Conservation (phyloP, 2,113 vertebrate species). For the Sphyrna mokarran region DNA sequence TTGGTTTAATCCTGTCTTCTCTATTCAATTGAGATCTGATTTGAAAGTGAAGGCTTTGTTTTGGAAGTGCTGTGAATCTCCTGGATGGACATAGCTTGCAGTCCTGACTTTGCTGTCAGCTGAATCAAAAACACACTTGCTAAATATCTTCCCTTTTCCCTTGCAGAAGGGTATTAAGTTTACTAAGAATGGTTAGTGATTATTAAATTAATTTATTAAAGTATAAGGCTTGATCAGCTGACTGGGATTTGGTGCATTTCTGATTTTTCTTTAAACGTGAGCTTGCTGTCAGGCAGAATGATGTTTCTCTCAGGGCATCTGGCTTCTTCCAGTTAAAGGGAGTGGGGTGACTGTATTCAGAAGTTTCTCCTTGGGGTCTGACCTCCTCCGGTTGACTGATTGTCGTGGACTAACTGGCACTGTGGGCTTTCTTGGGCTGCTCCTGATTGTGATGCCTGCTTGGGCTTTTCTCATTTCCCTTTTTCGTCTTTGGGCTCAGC, state of each 20-base stretch:
- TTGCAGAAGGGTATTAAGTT: too few species aligned
- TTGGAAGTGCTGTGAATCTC: background rate
- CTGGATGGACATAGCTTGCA: background rate
- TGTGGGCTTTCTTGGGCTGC: background rate
- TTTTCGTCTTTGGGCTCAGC: background rate
- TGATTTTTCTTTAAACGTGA: background rate
- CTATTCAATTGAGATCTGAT: background rate
- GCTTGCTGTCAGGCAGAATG: too few species aligned
- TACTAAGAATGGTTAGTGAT: background rate
- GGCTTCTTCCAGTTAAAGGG: background rate
- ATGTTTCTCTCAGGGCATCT: too few species aligned
- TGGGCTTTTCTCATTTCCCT: slow-evolving; percentile 13
- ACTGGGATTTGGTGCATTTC: background rate
- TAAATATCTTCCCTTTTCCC: background rate
- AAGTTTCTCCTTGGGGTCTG: slow-evolving; percentile 64
- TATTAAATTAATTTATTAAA: background rate
- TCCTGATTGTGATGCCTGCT: background rate
- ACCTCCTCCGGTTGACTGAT: slow-evolving; percentile 48
- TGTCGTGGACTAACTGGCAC: slow-evolving; percentile 30
- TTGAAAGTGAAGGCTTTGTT: background rate
- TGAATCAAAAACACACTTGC: background rate
- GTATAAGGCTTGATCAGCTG: background rate
- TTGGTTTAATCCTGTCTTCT: background rate
- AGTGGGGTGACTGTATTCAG: slow-evolving; percentile 34
- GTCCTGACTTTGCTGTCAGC: background rate